Evolutionary conservation across 2,797 vertebrate genomes (phyloP), one percentile per base, ranked within the genome.

Genomic region (Smutsia gigantea): DNA sequence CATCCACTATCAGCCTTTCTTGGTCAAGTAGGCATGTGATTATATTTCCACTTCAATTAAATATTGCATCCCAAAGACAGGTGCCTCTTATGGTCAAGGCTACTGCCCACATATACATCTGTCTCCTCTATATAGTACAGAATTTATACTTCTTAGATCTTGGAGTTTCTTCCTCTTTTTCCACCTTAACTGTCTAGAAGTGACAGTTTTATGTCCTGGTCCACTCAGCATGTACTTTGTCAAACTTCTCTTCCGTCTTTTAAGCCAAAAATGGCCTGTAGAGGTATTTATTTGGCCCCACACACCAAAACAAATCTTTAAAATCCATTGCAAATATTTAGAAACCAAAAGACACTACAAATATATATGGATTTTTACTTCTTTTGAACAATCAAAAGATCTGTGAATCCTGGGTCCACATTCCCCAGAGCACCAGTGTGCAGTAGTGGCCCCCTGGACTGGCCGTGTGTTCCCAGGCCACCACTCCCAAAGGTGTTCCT

Each of bases 351-450:
- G 69, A 91, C 18, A 34, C 51, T 64, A 61, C 14, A 93, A 71
- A 90, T 21, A 53, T 21, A 93, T 64, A 46, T 63, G n/a, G 14
- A 57, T 23, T 92, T 94, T 51, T 61, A 5, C 49, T 85, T 93
- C 42, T 88, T 94, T 95, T 68, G 59, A 89, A 92, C 46, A 92
- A 77, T 85, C n/a, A 69, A 49, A 89, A 71, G 92, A 72, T 59
- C 55, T 93, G 19, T 81, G 59, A 64, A 7, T 68, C 55, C 42
- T 27, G 9, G 63, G n/a, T 18, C 42, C 51, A 68, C 0, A 18
- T 63, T 92, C 51, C 68, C 75, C 39, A 72, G 8, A 55, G 81
- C 55, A 46, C 19, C 17, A 23, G 21, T 13, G 10, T 17, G 39
- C 1, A 5, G 18, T n/a, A 18, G 42, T 25, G 29, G 57, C 68